A percentile compares a stretch with the other conserved stretches of the same genome.
These are phyloP conservation scores for Rhodophaea formosa DNA, from an alignment of 2,888 invertebrate genomes.

Conservation along the genomic window DNA sequence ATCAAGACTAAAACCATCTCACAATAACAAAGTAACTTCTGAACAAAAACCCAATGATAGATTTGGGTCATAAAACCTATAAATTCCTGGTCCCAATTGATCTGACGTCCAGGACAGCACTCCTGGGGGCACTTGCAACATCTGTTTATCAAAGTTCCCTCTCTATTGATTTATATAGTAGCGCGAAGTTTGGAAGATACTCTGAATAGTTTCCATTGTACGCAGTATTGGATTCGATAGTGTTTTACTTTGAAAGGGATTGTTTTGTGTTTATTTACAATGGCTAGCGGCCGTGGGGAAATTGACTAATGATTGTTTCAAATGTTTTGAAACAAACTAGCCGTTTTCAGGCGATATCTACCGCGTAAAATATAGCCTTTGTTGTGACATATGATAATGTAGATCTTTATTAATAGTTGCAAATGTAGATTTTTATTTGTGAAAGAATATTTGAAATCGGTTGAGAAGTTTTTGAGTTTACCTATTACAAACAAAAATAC, in stretches of 20 bases:
- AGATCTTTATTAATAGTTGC: too few relatives aligned
- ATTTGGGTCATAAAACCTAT: slow-evolving; percentile 24
- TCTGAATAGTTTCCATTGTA: slow-evolving; percentile 4
- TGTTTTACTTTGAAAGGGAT: not conserved
- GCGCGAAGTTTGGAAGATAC: slow-evolving; percentile 21
- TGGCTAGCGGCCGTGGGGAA: not conserved
- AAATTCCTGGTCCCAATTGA: slow-evolving; percentile 25
- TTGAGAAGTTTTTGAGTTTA: too few relatives aligned
- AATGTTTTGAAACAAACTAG: too few relatives aligned
- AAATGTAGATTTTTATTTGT: too few relatives aligned
- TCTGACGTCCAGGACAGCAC: slow-evolving; percentile 25
- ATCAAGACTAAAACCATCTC: not conserved
- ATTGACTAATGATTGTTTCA: not conserved
- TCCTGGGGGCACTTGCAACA: slow-evolving; percentile 29
- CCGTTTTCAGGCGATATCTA: too few relatives aligned
- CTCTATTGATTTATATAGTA: slow-evolving; percentile 31
- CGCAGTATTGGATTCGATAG: not conserved
- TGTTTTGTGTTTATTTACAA: slow-evolving; percentile 2
- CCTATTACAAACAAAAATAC: too few relatives aligned
- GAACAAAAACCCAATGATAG: slow-evolving; percentile 25
- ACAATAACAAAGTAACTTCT: not conserved
- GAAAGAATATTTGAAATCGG: too few relatives aligned
- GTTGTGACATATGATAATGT: too few relatives aligned
- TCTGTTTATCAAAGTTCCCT: slow-evolving; percentile 34
- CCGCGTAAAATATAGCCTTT: too few relatives aligned